phyloP scores from a whole-genome alignment of 2,113 vertebrate genomes.

The Cyphomyrus plagiostoma region DNA sequence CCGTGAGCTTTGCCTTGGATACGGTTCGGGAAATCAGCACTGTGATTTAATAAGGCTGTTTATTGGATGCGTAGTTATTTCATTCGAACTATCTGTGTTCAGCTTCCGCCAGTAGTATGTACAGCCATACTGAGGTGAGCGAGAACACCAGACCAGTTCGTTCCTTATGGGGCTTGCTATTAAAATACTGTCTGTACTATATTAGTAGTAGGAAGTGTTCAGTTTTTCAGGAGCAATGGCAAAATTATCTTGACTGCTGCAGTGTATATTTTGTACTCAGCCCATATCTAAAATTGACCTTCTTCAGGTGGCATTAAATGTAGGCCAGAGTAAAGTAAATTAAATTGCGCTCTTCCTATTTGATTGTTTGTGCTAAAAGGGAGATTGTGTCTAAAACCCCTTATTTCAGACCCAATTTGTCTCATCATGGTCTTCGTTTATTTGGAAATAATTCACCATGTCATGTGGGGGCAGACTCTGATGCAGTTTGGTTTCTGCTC shows the following conservation, averaged over 20 bases:
- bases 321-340: not conserved
- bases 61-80: not conserved
- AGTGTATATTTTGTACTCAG: not conserved
- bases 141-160: not conserved
- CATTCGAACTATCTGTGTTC: not conserved
- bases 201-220: not conserved
- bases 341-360: not conserved
- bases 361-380: not conserved
- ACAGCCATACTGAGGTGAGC: not conserved
- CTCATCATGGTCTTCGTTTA: not conserved
- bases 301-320: not conserved
- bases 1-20: not conserved
- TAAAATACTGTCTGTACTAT: not conserved
- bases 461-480: not conserved
- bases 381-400: not conserved
- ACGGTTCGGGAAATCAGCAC: not conserved
- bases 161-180: not conserved
- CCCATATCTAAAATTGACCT: not conserved
- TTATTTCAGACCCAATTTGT: not conserved
- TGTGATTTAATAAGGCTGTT: not conserved
- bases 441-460: not conserved
- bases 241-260: not conserved
- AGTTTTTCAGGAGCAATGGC: not conserved
- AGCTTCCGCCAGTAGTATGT: not conserved
- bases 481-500: not conserved